Percentiles rank a stretch among this genome's conserved stretches.
phyloP scores from a whole-genome alignment of 1,140 invertebrate species.

The honey bee (Apis mellifera) region Amel_HAv3.1 CM009936.2:1877501-1878000 shows the following conservation, averaged over 20 bases:
- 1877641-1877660: too few relatives aligned
- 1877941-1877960: slow-evolving; percentile 3
- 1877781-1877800: too few relatives aligned
- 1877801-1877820: too few relatives aligned
- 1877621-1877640: too few relatives aligned
- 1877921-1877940: slow-evolving; percentile 35
- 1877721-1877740: background rate
- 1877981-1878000: slow-evolving; percentile 73
- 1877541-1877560: too few relatives aligned
- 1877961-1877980: slow-evolving; percentile 67
- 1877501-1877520: too few relatives aligned
- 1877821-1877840: background rate
- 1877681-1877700: too few relatives aligned
- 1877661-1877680: too few relatives aligned
- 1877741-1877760: background rate
- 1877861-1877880: background rate
- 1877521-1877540: too few relatives aligned
- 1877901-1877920: slow-evolving; percentile 5
- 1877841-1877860: background rate
- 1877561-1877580: too few relatives aligned
- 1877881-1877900: background rate
- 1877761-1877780: background rate
- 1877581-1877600: too few relatives aligned
- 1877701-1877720: background rate
- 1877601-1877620: too few relatives aligned